Conservation (phyloP, 2,113 vertebrate species). For the Ovibos moschatus region DNA sequence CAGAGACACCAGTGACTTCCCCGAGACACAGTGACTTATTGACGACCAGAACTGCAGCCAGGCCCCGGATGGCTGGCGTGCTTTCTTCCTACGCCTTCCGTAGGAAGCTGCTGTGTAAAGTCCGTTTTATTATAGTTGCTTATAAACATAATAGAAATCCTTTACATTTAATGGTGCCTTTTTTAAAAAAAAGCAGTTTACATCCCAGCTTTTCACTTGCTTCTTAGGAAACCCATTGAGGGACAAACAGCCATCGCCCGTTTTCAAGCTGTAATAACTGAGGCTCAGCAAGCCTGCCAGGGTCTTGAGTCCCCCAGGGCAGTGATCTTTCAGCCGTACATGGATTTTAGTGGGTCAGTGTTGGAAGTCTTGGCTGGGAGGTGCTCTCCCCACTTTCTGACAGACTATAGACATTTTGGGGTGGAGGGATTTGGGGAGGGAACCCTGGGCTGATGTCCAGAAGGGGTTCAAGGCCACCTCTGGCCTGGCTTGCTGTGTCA, state of each 20-base stretch:
- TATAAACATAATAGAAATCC: conserved; percentile 4
- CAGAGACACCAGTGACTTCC: conserved; percentile 25
- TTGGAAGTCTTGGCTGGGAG: not conserved
- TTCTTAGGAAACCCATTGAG: not conserved
- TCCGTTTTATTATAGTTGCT: not conserved
- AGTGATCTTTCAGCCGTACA: not conserved
- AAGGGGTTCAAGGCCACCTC: not conserved
- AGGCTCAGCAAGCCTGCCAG: not conserved
- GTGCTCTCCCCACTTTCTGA: not conserved
- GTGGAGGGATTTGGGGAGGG: not conserved
- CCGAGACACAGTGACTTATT: not conserved
- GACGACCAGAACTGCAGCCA: not conserved
- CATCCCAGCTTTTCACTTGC: not conserved
- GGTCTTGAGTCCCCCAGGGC: not conserved
- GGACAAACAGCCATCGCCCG: not conserved
- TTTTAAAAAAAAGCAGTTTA: not conserved
- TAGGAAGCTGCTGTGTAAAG: not conserved
- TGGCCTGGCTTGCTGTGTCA: not conserved
- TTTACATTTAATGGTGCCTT: not conserved
- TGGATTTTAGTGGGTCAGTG: not conserved
- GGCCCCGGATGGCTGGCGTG: not conserved
- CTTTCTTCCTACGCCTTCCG: not conserved
- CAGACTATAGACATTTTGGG: not conserved
- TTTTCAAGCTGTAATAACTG: not conserved
- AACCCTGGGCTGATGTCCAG: rapidly evolving